A percentile compares a stretch with the other conserved stretches of the same genome.
Evolutionary conservation across 2,797 vertebrate species (phyloP).

Genomic region (Tenualosa ilisha): DNA sequence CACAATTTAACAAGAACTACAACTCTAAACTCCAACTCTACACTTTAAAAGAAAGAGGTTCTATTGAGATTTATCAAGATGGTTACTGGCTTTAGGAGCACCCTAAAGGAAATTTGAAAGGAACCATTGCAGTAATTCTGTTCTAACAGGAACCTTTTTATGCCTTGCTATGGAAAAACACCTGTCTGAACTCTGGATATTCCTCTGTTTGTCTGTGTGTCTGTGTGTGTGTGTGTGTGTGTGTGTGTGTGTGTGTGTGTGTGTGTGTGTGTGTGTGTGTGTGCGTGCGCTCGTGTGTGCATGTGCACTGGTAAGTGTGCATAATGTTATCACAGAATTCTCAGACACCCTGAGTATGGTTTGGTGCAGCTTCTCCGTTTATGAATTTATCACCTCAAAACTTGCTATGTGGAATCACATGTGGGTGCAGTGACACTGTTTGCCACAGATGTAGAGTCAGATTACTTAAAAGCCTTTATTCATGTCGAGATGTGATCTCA

Average conservation of each 20-base stretch:
- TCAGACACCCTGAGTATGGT: background rate
- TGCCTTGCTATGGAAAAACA: no score
- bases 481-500: background rate
- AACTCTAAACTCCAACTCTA: no score
- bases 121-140: no score
- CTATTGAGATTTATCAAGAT: no score
- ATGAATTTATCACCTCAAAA: background rate
- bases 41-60: no score
- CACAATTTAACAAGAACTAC: no score
- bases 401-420: background rate
- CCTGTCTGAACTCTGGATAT: background rate
- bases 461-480: background rate
- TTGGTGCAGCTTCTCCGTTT: background rate
- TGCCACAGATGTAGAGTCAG: background rate
- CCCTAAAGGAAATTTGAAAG: no score
- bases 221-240: background rate
- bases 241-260: conserved; percentile 29
- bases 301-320: background rate
- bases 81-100: no score
- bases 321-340: background rate
- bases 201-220: background rate
- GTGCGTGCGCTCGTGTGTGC: conserved; percentile 26
- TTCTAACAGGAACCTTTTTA: no score
- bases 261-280: background rate
- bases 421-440: background rate